A percentile compares a stretch with the other conserved stretches of the same genome.
Evolutionary conservation across 1,140 invertebrate genomes (phyloP).

Genomic region (Phymastichus coffea): DNA sequence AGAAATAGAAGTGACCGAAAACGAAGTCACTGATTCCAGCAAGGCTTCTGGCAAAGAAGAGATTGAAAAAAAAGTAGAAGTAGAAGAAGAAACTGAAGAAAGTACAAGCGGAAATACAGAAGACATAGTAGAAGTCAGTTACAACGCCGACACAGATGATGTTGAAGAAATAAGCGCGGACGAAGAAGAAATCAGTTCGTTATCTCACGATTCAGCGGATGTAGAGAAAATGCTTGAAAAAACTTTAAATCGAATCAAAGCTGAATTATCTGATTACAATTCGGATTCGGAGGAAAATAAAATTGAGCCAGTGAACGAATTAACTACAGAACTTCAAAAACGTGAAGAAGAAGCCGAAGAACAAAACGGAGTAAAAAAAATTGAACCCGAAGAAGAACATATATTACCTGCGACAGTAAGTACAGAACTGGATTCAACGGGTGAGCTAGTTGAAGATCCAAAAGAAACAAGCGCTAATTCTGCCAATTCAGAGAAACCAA

Average conservation of each 20-base stretch:
- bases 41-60: background rate
- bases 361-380: slow-evolving; percentile 8
- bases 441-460: slow-evolving; percentile 26
- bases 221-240: slow-evolving; percentile 47
- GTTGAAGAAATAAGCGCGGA: slow-evolving; percentile 22
- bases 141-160: slow-evolving; percentile 57
- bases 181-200: slow-evolving; percentile 5
- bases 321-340: slow-evolving; percentile 17
- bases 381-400: slow-evolving; percentile 14
- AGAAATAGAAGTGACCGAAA: background rate
- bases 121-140: slow-evolving; percentile 24
- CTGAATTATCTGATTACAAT: slow-evolving; percentile 45
- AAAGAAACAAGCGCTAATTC: slow-evolving; percentile 24
- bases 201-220: slow-evolving; percentile 34
- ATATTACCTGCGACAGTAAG: slow-evolving; percentile 19
- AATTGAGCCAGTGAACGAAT: background rate
- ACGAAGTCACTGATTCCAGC: background rate
- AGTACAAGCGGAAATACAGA: background rate
- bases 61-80: background rate
- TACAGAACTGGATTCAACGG: background rate
- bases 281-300: background rate
- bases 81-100: background rate
- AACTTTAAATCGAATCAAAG: slow-evolving; percentile 49
- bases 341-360: slow-evolving; percentile 24
- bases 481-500: slow-evolving; percentile 30